Evolutionary conservation across 92 coral and sea anemone genomes (phyloP), one percentile per base, ranked within the genome.

Genomic region (Pocillopora grandis): DNA sequence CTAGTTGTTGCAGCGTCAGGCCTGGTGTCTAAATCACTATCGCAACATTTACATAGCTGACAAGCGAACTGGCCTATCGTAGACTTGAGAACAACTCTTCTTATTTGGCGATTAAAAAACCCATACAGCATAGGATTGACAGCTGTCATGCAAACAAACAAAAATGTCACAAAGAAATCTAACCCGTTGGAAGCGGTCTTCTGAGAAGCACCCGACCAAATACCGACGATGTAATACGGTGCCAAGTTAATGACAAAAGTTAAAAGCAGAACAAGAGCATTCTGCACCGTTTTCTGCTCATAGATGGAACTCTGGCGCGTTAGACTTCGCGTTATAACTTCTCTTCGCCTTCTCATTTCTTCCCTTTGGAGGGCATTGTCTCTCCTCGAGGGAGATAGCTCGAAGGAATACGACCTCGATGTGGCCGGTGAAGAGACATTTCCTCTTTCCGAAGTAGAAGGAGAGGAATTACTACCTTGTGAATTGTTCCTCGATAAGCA

Each of bases 41-140:
- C 49, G 3, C 79, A 62, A 20, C 86, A 74, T 42, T 35, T 62
- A 48, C 72, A 73, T 49, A 55, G 72, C 66, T 72, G 73, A 56
- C 73, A 48, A 74, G 20, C 33, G 2, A 75, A 62, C 64, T 55
- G 79, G 69, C 80, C 79, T 23, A 83, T 63, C 17, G 58, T 13
- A 15, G 86, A 83, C 62, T 74, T 73, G 60, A 65, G 35, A 72
- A 97, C 91, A 36, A 88, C 88, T 9, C 90, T 84, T 70, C 95
- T 89, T 37, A 97, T 89, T 76, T 90, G 95, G 79, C 99, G 92
- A 89, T 94, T 94, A 20, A 90, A 87, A 65, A 87, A 92, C 14
- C 99, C 99, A 78, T 96, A 94, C 49, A 94, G 83, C 66, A 94
- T 71, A 15, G 99, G 95, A 87, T 94, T 93, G 84, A 90, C 90